Evolutionary conservation across 2,888 invertebrate genomes (phyloP).

Genomic region (Papilio protenor): DNA sequence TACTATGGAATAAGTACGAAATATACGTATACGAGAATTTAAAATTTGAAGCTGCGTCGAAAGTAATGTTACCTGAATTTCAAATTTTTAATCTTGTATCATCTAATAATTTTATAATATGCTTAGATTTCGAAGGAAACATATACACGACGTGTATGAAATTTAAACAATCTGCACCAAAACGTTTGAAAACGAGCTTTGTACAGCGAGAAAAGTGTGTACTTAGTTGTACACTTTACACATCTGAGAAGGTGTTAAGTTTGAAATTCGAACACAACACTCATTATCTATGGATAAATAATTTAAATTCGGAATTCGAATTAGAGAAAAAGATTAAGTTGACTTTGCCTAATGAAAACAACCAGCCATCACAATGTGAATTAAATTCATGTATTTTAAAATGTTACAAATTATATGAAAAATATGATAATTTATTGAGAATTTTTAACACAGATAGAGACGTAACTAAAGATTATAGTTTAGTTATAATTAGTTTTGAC

Average conservation of each 20-base stretch:
- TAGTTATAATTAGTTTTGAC: slow-evolving; percentile 60
- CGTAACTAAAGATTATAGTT: slow-evolving; percentile 48
- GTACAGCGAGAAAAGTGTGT: slow-evolving; percentile 57
- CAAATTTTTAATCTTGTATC: slow-evolving; percentile 59
- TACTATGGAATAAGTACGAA: slow-evolving; percentile 76
- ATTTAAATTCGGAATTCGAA: slow-evolving; percentile 59
- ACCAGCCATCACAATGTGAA: neutral
- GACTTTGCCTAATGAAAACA: slow-evolving; percentile 27
- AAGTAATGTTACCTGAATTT: slow-evolving; percentile 62
- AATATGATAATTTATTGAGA: slow-evolving; percentile 47
- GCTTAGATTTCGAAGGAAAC: slow-evolving; percentile 63
- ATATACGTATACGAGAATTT: slow-evolving; percentile 67
- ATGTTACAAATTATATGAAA: slow-evolving; percentile 25
- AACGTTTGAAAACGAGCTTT: slow-evolving; percentile 59
- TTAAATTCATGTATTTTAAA: slow-evolving; percentile 30
- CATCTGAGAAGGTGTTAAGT: slow-evolving; percentile 55
- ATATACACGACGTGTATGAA: slow-evolving; percentile 64
- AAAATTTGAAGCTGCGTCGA: slow-evolving; percentile 56
- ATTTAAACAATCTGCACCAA: slow-evolving; percentile 63
- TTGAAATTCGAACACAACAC: slow-evolving; percentile 58
- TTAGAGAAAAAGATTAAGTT: slow-evolving; percentile 51
- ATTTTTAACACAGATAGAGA: slow-evolving; percentile 44
- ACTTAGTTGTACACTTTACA: slow-evolving; percentile 49
- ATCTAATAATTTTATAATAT: slow-evolving; percentile 63
- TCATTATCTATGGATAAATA: slow-evolving; percentile 60